Percentiles rank a stretch among this genome's conserved stretches.
Evolutionary conservation across 2,888 invertebrate genomes (phyloP).

Genomic region (Osedax frankpressi): DNA sequence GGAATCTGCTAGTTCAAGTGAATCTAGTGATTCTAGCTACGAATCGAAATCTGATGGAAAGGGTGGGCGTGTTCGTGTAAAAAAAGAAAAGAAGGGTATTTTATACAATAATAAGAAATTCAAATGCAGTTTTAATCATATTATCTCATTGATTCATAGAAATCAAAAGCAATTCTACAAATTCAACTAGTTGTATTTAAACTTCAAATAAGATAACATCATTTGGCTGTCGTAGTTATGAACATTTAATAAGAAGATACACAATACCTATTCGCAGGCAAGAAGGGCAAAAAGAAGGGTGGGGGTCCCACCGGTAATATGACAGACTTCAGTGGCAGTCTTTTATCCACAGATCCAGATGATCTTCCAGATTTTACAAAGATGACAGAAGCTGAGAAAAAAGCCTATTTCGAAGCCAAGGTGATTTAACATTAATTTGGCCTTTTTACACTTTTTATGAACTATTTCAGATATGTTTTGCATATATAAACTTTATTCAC

Average conservation of each 20-base stretch:
- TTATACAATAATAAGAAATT: too few species aligned
- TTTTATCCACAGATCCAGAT: conserved; percentile 21
- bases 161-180: too few species aligned
- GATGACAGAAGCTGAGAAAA: conserved; percentile 43
- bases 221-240: too few species aligned
- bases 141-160: too few species aligned
- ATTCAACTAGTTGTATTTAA: too few species aligned
- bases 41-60: conserved; percentile 33
- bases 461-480: too few species aligned
- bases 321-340: conserved; percentile 24
- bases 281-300: conserved; percentile 28
- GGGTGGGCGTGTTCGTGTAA: conserved; percentile 38
- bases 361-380: conserved; percentile 32
- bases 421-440: too few species aligned
- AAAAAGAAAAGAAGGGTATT: conserved; percentile 32
- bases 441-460: too few species aligned
- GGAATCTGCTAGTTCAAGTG: conserved; percentile 4
- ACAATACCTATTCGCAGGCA: conserved; percentile 14
- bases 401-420: conserved; percentile 36
- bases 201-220: too few species aligned
- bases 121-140: too few species aligned
- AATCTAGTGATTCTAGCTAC: conserved; percentile 14
- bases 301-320: conserved; percentile 26
- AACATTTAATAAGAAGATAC: conserved; percentile 27
- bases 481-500: too few species aligned